Conservation (phyloP, 2,888 invertebrate genomes). For the Erannis defoliaria region DNA sequence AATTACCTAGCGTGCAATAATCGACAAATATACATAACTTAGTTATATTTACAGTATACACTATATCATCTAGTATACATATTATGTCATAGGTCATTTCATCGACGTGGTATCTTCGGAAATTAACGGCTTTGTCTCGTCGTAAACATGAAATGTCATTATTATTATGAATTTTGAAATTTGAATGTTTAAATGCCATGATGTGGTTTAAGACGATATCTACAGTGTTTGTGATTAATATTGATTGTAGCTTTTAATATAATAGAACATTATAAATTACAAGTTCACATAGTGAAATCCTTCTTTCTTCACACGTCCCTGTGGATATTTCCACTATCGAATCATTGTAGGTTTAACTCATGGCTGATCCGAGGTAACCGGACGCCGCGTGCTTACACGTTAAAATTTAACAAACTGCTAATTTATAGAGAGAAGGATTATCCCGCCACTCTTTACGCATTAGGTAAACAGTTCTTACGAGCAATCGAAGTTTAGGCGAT, state of each 20-base stretch:
- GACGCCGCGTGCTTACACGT: slow-evolving; percentile 21
- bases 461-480: slow-evolving; percentile 7
- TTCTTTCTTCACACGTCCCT: slow-evolving; percentile 37
- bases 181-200: slow-evolving; percentile 45
- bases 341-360: slow-evolving; percentile 19
- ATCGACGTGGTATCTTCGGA: slow-evolving; percentile 36
- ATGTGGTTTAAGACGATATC: slow-evolving; percentile 44
- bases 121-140: slow-evolving; percentile 39
- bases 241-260: slow-evolving; percentile 47
- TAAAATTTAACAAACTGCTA: slow-evolving; percentile 1
- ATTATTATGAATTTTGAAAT: slow-evolving; percentile 42
- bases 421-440: slow-evolving; percentile 28
- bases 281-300: slow-evolving; percentile 40
- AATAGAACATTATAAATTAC: slow-evolving; percentile 43
- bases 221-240: slow-evolving; percentile 45
- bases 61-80: slow-evolving; percentile 39
- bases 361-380: slow-evolving; percentile 8
- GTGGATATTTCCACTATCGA: slow-evolving; percentile 26
- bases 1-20: slow-evolving; percentile 47
- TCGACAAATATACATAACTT: slow-evolving; percentile 42
- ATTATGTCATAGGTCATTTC: slow-evolving; percentile 31
- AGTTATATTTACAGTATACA: slow-evolving; percentile 36
- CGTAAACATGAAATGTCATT: slow-evolving; percentile 26
- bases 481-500: neutral
- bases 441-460: slow-evolving; percentile 26